Percentiles rank a stretch among this genome's conserved stretches.
These are phyloP conservation scores for Drosophila tsacasi DNA, from an alignment of 1,140 invertebrate species.

Conservation along the genomic window DNA sequence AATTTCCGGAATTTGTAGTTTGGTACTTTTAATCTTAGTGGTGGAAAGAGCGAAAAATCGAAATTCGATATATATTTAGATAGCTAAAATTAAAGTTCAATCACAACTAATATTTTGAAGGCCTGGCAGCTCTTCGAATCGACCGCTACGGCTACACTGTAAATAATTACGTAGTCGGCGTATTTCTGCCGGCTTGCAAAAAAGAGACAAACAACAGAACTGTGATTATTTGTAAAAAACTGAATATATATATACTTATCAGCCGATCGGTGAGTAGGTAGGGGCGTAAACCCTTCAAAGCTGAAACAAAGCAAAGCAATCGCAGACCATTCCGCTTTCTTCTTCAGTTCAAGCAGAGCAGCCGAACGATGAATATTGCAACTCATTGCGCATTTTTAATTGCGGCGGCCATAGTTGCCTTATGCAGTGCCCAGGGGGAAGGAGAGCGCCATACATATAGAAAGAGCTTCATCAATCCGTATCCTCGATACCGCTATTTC, in stretches of 20 bases:
- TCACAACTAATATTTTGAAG: neutral
- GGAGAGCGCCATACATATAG: conserved; percentile 41
- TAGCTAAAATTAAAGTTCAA: neutral
- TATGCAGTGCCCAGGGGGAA: neutral
- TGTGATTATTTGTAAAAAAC: conserved; percentile 14
- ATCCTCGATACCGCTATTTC: conserved; percentile 67
- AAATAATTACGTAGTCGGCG: conserved; percentile 3
- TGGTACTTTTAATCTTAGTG: neutral
- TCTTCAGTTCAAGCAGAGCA: conserved; percentile 17
- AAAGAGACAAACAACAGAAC: conserved; percentile 11
- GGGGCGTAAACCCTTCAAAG: conserved; percentile 20
- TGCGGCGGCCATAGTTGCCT: conserved; percentile 14
- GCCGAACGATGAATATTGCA: conserved; percentile 68
- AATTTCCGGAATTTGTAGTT: neutral
- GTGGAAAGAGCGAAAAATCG: neutral
- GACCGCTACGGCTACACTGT: conserved; percentile 26
- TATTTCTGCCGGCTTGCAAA: conserved; percentile 27
- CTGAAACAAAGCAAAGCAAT: conserved; percentile 9
- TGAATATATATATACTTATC: conserved; percentile 20
- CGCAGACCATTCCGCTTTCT: neutral
- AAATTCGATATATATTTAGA: neutral
- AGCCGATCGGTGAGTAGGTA: conserved; percentile 30
- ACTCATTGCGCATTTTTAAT: conserved; percentile 63
- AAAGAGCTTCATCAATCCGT: conserved; percentile 78
- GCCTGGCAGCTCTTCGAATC: neutral